phyloP scores from a whole-genome alignment of 2,797 vertebrate genomes.

The Morelia viridis region DNA sequence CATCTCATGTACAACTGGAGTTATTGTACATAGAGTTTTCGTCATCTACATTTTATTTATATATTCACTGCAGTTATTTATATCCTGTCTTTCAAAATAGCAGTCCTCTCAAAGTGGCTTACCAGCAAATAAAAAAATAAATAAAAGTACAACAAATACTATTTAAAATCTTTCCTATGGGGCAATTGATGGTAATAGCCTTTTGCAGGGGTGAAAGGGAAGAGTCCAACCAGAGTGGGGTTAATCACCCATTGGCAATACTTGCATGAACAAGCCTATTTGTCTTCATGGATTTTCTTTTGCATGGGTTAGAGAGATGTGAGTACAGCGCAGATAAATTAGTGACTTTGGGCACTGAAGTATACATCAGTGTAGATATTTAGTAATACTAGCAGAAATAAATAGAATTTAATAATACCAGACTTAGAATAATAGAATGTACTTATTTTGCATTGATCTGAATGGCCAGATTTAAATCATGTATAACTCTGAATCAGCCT shows the following conservation, averaged over 20 bases:
- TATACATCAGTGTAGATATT: not conserved
- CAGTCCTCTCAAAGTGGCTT: no score
- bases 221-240: not conserved
- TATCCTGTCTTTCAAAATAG: no score
- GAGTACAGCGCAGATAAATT: not conserved
- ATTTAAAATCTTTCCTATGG: no score
- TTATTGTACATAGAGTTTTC: not conserved
- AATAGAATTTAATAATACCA: not conserved
- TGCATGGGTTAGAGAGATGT: not conserved
- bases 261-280: not conserved
- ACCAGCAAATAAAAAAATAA: no score
- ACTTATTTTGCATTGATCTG: not conserved
- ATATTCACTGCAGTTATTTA: no score
- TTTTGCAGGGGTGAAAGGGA: no score
- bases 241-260: not conserved
- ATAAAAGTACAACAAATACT: no score
- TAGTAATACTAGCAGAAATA: not conserved
- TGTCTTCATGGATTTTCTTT: not conserved
- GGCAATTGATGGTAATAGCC: no score
- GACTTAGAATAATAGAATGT: not conserved
- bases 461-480: not conserved
- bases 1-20: not conserved
- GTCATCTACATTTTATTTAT: no score
- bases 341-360: not conserved
- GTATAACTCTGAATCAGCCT: not conserved